Evolutionary conservation across 2,888 invertebrate genomes (phyloP), one percentile per base, ranked within the genome.

Genomic region (Leptopterna dolabrata): DNA sequence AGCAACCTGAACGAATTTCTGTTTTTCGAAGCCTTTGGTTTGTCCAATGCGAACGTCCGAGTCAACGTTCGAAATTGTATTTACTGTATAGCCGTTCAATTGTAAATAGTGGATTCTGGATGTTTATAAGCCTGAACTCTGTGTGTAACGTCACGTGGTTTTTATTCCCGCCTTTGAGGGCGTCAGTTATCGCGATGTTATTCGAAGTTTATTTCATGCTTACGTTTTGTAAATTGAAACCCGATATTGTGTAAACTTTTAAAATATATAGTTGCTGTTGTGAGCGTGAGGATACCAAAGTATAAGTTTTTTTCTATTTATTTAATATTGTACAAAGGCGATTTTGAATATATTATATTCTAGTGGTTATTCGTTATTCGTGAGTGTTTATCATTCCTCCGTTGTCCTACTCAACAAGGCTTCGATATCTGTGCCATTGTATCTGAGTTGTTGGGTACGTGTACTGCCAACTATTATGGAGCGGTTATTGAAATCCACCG

Each of bases 251-350:
- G 30, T 36, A 63, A 63, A 73, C 36, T 16, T 36, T 73, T 1
- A 73, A 73, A 73, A 30, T 27, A 29, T 73, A 36, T 36, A 36
- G 41, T 73, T 73, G 73, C 41, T 73, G 73, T 73, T 73, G 73
- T 45, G 29, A 41, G 80, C 45, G 45, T 80, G 51, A 45, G 47
- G 11, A 80, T 80, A 80, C 80, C 80, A 80, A 80, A 80, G 80
- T 80, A 80, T 47, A 4, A 45, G 29, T 73, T 80, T 80, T 45
- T 80, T 19, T 45, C 45, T 45, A 80, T 80, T 80, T 24, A 24
- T n/a, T 45, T 78, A 51, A 16, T 19, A 4, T 7, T 63, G 80
- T 80, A 80, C 47, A 45, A 80, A 80, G 73, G 7, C 29, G 30
- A 73, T 73, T 47, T 63, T 63, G 63, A 63, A 63, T 63, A 63